These are phyloP conservation scores for Jordanella pulchra DNA, from an alignment of 2,797 vertebrate species.

Conservation along the genomic window DNA sequence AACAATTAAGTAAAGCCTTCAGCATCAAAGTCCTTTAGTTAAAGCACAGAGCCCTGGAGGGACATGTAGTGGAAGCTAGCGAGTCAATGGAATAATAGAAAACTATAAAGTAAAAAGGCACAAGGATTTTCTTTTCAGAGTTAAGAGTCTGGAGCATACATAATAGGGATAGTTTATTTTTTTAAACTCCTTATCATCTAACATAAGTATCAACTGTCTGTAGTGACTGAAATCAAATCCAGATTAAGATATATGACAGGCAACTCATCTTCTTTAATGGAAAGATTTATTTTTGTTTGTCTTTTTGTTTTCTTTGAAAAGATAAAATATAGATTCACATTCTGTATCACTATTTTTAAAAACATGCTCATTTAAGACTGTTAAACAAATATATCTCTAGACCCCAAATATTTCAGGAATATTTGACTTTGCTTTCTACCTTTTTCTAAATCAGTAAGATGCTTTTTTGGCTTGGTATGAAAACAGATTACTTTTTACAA, in stretches of 20 bases:
- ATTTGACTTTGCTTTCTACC: neutral
- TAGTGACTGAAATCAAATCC: conserved; percentile 29
- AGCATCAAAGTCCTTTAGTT: conserved; percentile 54
- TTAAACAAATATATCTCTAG: neutral
- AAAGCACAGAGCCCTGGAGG: conserved; percentile 49
- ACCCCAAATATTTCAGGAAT: neutral
- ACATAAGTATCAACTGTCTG: conserved; percentile 16
- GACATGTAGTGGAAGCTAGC: conserved; percentile 48
- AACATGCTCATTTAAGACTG: too few species aligned
- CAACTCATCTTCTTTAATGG: neutral
- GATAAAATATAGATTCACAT: neutral
- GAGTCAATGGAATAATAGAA: conserved; percentile 60
- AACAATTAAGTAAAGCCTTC: conserved; percentile 76
- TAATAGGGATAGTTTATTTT: conserved; percentile 37
- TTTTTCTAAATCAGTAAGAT: neutral
- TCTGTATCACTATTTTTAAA: neutral
- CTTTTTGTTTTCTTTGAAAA: neutral
- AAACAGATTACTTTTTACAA: neutral
- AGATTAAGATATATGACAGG: neutral
- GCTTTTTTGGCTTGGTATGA: neutral
- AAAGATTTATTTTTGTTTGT: neutral
- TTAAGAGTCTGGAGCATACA: conserved; percentile 40
- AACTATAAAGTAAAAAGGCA: conserved; percentile 40
- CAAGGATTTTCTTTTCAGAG: conserved; percentile 40
- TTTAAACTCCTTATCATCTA: conserved; percentile 48